Evolutionary conservation across 2,888 invertebrate genomes (phyloP), one percentile per base, ranked within the genome.

Genomic region (Drosophila anomalata): DNA sequence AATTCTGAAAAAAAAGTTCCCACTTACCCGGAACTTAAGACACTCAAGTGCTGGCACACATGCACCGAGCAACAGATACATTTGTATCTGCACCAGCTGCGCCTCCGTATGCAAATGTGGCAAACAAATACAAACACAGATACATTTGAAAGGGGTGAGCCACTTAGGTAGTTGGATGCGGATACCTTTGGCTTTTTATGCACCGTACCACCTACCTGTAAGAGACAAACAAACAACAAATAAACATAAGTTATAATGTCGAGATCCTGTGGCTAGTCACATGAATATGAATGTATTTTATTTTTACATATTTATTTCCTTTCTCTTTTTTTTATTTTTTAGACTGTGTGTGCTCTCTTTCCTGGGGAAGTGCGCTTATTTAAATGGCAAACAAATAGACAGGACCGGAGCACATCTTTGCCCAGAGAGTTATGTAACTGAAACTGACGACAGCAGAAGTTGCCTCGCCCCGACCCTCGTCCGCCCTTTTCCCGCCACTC

Each of bases 21-120:
- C 85, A 82, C 84, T 87, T 81, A 72, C 79, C 83, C 61, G 75
- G 65, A 82, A 86, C 82, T 82, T 82, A 82, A 82, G 82, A 82
- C 70, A 78, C 86, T 82, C 80, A 80, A 82, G 82, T 77, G 78
- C 61, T 41, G 58, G 48, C 75, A 71, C 54, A 78, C 63, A 81
- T 73, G 63, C 59, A 77, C 58, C 63, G 69, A 73, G 53, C 65
- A 65, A 62, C 50, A 62, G 60, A 74, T 69, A 60, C 72, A 65
- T 22, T 22, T 22, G 44, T 44, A 44, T 44, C 22, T 44, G 20
- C 20, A 48, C 9, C 42, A 56, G 48, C 54, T 46, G 54, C 50
- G 62, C 62, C 54, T 62, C 36, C 71, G 63, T 62, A 70, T 70
- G 70, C 52, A 70, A 70, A 70, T 70, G 41, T 41, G 53, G 53